Base-by-base conservation (phyloP, 2,888 invertebrate genomes). In the Agonopterix subpropinquella region DNA sequence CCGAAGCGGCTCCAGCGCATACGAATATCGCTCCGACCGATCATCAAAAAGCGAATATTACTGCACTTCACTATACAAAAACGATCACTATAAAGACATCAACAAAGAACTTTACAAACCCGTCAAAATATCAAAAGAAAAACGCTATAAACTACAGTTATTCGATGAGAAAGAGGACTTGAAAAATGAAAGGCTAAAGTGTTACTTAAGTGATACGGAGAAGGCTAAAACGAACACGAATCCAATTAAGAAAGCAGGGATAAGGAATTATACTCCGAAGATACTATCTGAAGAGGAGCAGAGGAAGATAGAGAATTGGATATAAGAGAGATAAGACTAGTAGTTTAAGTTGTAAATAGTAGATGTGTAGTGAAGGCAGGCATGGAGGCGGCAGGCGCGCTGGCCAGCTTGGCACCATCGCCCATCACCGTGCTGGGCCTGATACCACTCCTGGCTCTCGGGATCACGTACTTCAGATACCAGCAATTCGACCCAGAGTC, bases 401-500 rank as follows among this genome's bases (percentile, higher is more conserved):
- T 88, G 70, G 87, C 87, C 63, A 91, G 90, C 74, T 89, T 91
- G 79, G 90, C 89, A 65, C 89, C 91, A 66, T 90, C 91, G 61
- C 91, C 91, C 60, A 89, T 93, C 79, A 90, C 91, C 58, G 80
- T 93, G 74, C 89, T 93, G 77, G 92, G 95, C 64, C 89, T 96
- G 78, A 92, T 96, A 75, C 95, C 96, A 63, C 90, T 96, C 63
- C 89, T 96, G 75, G 94, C 95, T 56, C 92, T 95, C 62, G 95
- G 95, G 65, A 89, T 95, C 76, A 92, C 95, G 64, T 93, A 93
- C 77, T 93, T 94, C 89, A 91, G 93, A 69, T 96, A 96, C 87
- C 91, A 93, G 75, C 92, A 91, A 68, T 90, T 92, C 66, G 96
- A 96, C 83, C 96, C 96, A 53, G 96, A 96, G 80, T 92, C 93